Evolutionary conservation across 2,888 invertebrate species (phyloP).

Genomic region (Cephus pulcher): DNA sequence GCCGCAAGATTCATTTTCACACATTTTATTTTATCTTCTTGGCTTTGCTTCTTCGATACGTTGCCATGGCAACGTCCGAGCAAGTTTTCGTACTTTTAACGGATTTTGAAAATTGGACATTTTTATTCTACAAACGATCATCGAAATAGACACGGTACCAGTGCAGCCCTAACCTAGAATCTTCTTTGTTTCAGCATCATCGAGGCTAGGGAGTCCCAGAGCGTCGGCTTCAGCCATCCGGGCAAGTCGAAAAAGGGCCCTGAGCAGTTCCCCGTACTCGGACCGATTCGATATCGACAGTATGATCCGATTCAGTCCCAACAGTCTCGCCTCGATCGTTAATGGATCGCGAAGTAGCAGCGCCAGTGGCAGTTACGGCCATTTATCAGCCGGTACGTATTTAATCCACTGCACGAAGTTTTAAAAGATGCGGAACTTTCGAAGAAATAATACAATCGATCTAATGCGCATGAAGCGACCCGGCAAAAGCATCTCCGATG

Average conservation of each 20-base stretch:
- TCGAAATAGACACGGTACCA: too few species aligned
- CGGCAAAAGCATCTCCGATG: background rate
- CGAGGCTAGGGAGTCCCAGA: slow-evolving; percentile 77
- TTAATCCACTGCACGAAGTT: background rate
- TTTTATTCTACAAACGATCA: background rate
- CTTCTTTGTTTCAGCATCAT: slow-evolving; percentile 49
- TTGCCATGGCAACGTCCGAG: background rate
- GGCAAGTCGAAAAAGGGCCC: slow-evolving; percentile 88
- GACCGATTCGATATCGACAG: slow-evolving; percentile 96
- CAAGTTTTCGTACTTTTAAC: background rate
- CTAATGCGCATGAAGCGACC: background rate
- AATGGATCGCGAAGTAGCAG: slow-evolving; percentile 89
- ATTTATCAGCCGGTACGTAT: slow-evolving; percentile 86
- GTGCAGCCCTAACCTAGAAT: background rate
- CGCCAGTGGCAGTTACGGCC: slow-evolving; percentile 96
- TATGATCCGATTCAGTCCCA: slow-evolving; percentile 95
- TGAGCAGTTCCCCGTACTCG: slow-evolving; percentile 95
- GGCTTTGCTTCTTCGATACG: slow-evolving; percentile 7
- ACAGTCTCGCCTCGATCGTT: slow-evolving; percentile 85
- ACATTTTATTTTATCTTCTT: slow-evolving; percentile 16
- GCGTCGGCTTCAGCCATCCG: slow-evolving; percentile 66
- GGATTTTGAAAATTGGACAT: background rate
- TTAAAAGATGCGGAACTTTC: background rate
- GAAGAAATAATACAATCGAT: background rate
- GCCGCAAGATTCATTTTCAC: slow-evolving; percentile 45